Evolutionary conservation across 2,888 invertebrate species (phyloP), one percentile per base, ranked within the genome.

Genomic region (Napeogenes inachia): DNA sequence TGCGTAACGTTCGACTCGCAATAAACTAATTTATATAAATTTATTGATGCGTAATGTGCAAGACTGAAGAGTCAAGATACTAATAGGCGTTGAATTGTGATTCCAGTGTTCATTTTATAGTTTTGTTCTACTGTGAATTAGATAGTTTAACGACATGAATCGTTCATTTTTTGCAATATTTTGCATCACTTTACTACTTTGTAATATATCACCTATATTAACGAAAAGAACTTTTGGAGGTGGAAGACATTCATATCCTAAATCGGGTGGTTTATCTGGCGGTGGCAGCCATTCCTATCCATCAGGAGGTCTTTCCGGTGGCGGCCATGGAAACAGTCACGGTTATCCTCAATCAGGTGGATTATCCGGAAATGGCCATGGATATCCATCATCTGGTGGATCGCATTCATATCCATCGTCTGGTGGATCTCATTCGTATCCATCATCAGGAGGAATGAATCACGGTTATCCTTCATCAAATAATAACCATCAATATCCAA

Each of bases 151-250:
- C 61, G 68, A 65, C 46, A 75, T 75, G 73, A 62, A 64, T 65
- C 69, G 70, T 57, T 71, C 62, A 61, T 60, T 69, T 55, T 78
- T 75, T 72, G 75, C 74, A 68, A 71, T 85, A 53, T 71, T 85
- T 63, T 81, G 79, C 70, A 77, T 78, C 58, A 63, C 81, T 63
- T 62, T 82, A 67, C 71, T 84, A 67, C 61, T 85, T 71, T 74
- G 75, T 64, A 61, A 74, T 57, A 69, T 73, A 21, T 72, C 73
- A 50, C 72, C 76, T 8, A 75, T 73, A 61, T 66, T 62, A 32
- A 75, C 77, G 13, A 73, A 70, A 68, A 72, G 72, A 68, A 70
- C 67, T 68, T 72, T 64, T 45, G 73, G 73, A 10, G 70, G 73
- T 21, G 81, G 81, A 32, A 67, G 67, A 0, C 70, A 68, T 38